Conservation (phyloP, 2,113 vertebrate genomes). For the Rhineura floridana region DNA sequence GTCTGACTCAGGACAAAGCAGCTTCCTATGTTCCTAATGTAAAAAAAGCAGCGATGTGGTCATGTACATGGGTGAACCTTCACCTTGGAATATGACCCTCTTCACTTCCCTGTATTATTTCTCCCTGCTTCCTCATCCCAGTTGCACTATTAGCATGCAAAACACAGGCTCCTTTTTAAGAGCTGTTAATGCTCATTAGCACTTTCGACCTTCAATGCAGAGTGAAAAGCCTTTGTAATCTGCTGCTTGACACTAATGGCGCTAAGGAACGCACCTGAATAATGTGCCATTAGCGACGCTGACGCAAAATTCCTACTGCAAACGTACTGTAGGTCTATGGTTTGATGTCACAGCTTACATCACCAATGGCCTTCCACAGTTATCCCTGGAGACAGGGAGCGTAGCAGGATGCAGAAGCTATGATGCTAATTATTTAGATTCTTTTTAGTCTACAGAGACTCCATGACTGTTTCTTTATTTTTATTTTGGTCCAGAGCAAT, state of each 20-base stretch:
- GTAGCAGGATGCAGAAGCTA: accelerated
- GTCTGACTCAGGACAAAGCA: too few species aligned
- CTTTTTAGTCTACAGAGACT: constrained; percentile 39
- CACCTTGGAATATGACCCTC: accelerated
- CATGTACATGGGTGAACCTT: accelerated
- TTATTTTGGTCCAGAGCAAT: constrained; percentile 39
- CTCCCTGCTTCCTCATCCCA: accelerated
- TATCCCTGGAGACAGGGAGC: constrained; percentile 16
- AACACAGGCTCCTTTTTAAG: neutral
- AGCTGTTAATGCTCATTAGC: constrained; percentile 18
- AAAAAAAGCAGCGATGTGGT: accelerated
- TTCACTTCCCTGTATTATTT: accelerated
- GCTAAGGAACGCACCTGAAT: neutral
- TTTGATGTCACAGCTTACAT: constrained; percentile 50
- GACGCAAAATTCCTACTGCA: neutral
- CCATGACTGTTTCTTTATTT: neutral
- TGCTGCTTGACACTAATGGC: accelerated
- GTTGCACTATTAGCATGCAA: neutral
- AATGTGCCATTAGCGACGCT: neutral
- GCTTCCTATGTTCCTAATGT: too few species aligned
- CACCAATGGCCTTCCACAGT: neutral
- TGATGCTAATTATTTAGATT: neutral
- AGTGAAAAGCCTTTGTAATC: neutral
- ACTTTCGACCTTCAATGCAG: accelerated
- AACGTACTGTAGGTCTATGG: neutral